These are phyloP conservation scores for Hyposoter didymator DNA, from an alignment of 2,888 invertebrate genomes.

Conservation along the genomic window DNA sequence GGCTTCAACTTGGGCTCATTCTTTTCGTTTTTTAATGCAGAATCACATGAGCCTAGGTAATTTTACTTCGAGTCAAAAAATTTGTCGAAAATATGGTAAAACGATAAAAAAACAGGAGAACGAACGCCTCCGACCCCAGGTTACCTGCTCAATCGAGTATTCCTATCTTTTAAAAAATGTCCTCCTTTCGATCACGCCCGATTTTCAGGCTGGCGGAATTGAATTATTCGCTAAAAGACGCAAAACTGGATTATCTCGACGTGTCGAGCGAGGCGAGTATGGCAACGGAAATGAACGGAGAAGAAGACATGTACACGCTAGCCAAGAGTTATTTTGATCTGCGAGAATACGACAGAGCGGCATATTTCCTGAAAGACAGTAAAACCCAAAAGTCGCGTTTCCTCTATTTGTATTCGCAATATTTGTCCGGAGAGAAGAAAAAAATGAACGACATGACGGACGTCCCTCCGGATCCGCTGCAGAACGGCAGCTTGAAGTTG, in stretches of 20 bases:
- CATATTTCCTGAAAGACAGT: conserved; percentile 91
- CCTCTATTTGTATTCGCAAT: conserved; percentile 93
- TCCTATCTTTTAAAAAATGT: no score
- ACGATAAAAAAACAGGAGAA: no score
- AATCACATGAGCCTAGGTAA: no score
- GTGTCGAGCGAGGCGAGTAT: conserved; percentile 83
- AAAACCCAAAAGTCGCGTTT: conserved; percentile 91
- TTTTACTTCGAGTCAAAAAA: no score
- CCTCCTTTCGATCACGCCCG: no score
- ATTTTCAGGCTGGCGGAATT: conserved; percentile 90
- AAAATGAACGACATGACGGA: conserved; percentile 93
- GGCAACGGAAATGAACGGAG: conserved; percentile 86
- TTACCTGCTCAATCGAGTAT: background rate
- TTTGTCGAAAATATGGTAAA: no score
- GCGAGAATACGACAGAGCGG: conserved; percentile 95
- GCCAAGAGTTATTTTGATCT: conserved; percentile 96
- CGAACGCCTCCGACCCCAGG: no score
- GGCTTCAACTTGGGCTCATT: no score
- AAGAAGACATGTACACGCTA: conserved; percentile 90
- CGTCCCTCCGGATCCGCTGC: conserved; percentile 87
- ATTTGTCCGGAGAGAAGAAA: conserved; percentile 95
- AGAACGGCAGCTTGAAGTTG: conserved; percentile 85
- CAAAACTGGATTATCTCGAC: conserved; percentile 87
- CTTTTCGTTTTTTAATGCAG: no score
- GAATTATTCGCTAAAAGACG: conserved; percentile 90